These are phyloP conservation scores for Microcebus griseorufus DNA, from an alignment of 2,113 vertebrate species.

Conservation along the genomic window DNA sequence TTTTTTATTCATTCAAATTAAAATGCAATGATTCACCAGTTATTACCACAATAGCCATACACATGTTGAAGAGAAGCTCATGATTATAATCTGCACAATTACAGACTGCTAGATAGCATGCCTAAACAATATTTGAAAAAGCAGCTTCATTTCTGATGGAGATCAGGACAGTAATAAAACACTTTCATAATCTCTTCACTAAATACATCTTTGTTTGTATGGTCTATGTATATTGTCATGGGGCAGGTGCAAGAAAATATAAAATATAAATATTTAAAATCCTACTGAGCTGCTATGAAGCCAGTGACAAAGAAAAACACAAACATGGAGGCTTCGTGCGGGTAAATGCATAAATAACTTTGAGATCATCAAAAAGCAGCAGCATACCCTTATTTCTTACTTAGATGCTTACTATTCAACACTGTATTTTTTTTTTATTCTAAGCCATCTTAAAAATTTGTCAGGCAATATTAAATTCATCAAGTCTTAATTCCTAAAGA, in stretches of 20 bases:
- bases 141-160: constrained; percentile 38
- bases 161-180: constrained; percentile 52
- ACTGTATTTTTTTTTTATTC: constrained; percentile 2
- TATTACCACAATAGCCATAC: constrained; percentile 48
- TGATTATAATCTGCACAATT: constrained; percentile 57
- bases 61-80: constrained; percentile 37
- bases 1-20: constrained; percentile 60
- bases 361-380: background rate
- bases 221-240: constrained; percentile 49
- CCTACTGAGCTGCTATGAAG: constrained; percentile 53
- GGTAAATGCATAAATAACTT: constrained; percentile 54
- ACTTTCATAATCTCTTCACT: constrained; percentile 43
- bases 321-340: background rate
- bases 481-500: constrained; percentile 14
- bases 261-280: constrained; percentile 75
- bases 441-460: constrained; percentile 17
- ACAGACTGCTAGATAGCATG: background rate
- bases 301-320: constrained; percentile 60
- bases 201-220: constrained; percentile 66
- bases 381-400: background rate
- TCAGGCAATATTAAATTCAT: constrained; percentile 51
- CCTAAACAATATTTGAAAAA: constrained; percentile 38
- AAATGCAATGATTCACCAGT: constrained; percentile 51
- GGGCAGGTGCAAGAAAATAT: constrained; percentile 63
- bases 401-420: background rate